Percentiles rank a stretch among this genome's conserved stretches.
Conservation (phyloP, 2,113 vertebrate genomes). For the Steatornis caripensis region DNA sequence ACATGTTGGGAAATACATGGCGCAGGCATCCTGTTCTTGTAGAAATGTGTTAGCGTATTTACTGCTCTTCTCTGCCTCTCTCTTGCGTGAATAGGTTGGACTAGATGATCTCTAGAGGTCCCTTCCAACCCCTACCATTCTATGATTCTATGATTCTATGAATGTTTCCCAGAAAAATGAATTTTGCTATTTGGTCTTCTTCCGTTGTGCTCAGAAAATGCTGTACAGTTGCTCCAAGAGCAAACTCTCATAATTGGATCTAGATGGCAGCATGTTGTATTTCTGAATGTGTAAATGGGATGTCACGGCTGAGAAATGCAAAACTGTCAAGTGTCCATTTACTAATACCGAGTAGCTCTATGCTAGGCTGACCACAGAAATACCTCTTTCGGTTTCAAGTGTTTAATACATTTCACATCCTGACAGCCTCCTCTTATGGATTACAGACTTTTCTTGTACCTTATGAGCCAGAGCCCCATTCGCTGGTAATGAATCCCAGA, state of each 20-base stretch:
- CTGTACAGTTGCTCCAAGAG: not conserved
- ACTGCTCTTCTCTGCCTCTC: not conserved
- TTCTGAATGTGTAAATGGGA: not conserved
- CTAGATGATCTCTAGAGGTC: no score
- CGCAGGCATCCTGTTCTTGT: not conserved
- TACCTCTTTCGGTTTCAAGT: not conserved
- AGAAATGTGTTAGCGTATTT: not conserved
- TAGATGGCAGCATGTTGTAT: not conserved
- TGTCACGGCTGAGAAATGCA: not conserved
- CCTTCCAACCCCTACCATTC: no score
- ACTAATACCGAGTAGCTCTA: not conserved
- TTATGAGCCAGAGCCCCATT: not conserved
- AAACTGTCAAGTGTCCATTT: not conserved
- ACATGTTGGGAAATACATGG: rapidly evolving
- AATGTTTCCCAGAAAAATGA: not conserved
- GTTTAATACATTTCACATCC: not conserved
- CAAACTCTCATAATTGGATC: not conserved
- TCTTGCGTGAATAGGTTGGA: no score
- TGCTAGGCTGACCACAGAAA: not conserved
- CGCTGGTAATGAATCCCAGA: not conserved
- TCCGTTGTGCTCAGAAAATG: not conserved
- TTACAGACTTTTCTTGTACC: not conserved
- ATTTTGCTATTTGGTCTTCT: not conserved
- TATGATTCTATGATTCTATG: no score
- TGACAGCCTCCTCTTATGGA: constrained; percentile 4